phyloP scores from a whole-genome alignment of 1,140 invertebrate species.

The Antheraea pernyi region DNA sequence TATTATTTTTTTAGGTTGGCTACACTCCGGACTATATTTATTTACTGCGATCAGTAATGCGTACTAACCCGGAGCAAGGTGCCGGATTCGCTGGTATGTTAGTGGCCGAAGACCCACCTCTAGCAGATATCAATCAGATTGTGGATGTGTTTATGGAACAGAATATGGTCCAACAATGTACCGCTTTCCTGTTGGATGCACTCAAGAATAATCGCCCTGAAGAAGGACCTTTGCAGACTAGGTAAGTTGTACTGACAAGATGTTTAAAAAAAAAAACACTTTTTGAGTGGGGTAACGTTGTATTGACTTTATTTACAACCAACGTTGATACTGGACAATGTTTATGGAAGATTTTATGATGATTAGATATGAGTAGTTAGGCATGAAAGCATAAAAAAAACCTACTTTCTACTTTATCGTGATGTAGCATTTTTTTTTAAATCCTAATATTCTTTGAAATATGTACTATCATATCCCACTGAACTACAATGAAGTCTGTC shows the following conservation, averaged over 20 bases:
- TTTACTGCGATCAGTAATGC: constrained; percentile 97
- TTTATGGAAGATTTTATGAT: too few relatives aligned
- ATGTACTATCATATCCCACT: too few relatives aligned
- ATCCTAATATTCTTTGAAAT: too few relatives aligned
- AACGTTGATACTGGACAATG: too few relatives aligned
- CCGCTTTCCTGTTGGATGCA: constrained; percentile 97
- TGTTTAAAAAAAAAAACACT: too few relatives aligned
- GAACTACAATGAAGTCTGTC: too few relatives aligned
- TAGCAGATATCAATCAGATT: constrained; percentile 99
- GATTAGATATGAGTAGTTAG: too few relatives aligned
- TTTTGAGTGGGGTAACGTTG: too few relatives aligned
- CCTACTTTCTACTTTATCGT: too few relatives aligned
- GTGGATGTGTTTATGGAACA: constrained; percentile 99
- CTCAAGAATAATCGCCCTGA: constrained; percentile 98
- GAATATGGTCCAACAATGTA: constrained; percentile 99
- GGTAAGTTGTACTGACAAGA: constrained; percentile 34
- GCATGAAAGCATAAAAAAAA: too few relatives aligned
- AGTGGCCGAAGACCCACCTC: constrained; percentile 97
- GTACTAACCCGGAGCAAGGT: constrained; percentile 97
- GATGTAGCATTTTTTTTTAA: too few relatives aligned
- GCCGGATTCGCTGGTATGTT: constrained; percentile 96
- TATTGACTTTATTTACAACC: too few relatives aligned
- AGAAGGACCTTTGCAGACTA: constrained; percentile 97
- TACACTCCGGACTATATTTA: constrained; percentile 99
- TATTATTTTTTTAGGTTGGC: constrained; percentile 80